Conservation (phyloP, 2,888 invertebrate species). For the Ariolimax columbianus region DNA sequence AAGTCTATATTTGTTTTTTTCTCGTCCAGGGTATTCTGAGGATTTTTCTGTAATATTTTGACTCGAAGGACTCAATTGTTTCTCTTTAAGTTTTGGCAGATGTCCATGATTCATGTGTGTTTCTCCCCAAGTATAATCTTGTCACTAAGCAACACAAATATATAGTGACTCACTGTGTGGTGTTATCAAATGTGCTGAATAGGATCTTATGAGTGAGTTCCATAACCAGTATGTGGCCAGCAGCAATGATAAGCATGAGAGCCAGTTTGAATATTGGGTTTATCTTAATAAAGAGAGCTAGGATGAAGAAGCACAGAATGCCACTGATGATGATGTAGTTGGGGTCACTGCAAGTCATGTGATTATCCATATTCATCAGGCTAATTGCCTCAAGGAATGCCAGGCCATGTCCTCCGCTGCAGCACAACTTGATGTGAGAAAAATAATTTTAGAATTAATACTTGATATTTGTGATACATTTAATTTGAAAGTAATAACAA, state of each 20-base stretch:
- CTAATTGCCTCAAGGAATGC: slow-evolving; percentile 61
- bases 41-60: too few species aligned
- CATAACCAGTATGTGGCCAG: slow-evolving; percentile 89
- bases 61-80: too few species aligned
- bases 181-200: slow-evolving; percentile 88
- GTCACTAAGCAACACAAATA: too few species aligned
- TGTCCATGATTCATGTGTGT: too few species aligned
- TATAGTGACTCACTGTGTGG: slow-evolving; percentile 61
- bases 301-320: slow-evolving; percentile 89
- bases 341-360: slow-evolving; percentile 85
- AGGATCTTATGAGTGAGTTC: slow-evolving; percentile 88
- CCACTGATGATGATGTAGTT: slow-evolving; percentile 92
- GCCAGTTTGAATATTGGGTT: slow-evolving; percentile 90
- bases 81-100: too few species aligned
- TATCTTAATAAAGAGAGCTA: slow-evolving; percentile 89
- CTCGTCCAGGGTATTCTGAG: too few species aligned
- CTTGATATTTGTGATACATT: neutral
- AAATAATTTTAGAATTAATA: neutral
- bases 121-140: too few species aligned
- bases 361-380: slow-evolving; percentile 75
- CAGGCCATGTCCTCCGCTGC: slow-evolving; percentile 71
- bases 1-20: too few species aligned
- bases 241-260: slow-evolving; percentile 86
- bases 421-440: slow-evolving; percentile 73
- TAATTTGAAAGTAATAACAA: too few species aligned